Conservation (phyloP, 1,140 invertebrate species). For the Latrodectus geometricus region DNA sequence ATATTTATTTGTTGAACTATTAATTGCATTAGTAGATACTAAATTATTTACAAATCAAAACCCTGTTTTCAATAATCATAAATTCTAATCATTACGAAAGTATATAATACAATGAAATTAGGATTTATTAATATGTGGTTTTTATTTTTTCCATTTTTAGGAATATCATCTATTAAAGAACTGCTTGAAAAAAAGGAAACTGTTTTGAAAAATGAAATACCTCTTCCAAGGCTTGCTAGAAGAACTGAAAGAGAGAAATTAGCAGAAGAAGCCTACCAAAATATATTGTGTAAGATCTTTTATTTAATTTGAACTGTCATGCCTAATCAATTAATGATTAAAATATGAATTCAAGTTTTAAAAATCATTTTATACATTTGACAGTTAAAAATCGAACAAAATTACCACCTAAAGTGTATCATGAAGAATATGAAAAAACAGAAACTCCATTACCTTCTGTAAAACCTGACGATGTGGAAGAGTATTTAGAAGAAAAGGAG, state of each 20-base stretch:
- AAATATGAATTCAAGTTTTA: not conserved
- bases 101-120: too few species aligned
- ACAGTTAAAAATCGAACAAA: slow-evolving; percentile 17
- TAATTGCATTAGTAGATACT: too few species aligned
- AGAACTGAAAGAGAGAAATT: slow-evolving; percentile 3
- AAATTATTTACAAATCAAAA: too few species aligned
- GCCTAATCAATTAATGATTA: not conserved
- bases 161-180: slow-evolving; percentile 15
- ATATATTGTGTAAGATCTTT: not conserved
- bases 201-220: slow-evolving; percentile 23
- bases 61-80: too few species aligned
- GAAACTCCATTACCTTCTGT: not conserved
- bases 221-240: not conserved
- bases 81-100: too few species aligned
- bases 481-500: slow-evolving; percentile 18
- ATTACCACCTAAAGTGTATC: slow-evolving; percentile 20
- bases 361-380: not conserved
- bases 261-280: slow-evolving; percentile 24
- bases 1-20: too few species aligned
- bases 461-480: slow-evolving; percentile 32
- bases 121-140: too few species aligned
- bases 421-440: slow-evolving; percentile 26
- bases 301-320: not conserved
- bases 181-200: slow-evolving; percentile 19
- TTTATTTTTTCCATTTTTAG: not conserved